A percentile compares a stretch with the other conserved stretches of the same genome.
Conservation (phyloP, 2,113 vertebrate genomes). For the Ptychochromis oligacanthus region DNA sequence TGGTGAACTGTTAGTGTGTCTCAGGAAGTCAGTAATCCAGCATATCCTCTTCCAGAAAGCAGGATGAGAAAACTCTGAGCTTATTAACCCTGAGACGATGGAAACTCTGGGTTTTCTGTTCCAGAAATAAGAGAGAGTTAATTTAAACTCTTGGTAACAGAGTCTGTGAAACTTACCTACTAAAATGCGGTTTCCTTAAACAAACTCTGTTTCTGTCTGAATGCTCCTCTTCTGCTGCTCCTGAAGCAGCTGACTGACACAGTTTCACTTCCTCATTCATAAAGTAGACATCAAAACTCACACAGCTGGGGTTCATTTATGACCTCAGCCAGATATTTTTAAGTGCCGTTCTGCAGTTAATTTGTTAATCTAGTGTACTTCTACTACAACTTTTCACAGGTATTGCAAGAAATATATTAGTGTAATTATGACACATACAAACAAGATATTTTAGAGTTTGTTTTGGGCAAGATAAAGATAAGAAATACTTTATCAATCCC, state of each 20-base stretch:
- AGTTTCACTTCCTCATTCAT: conserved; percentile 2
- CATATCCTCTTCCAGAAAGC: neutral
- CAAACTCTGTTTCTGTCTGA: neutral
- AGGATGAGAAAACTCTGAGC: neutral
- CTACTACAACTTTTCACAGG: neutral
- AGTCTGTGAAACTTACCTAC: neutral
- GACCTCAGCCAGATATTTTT: neutral
- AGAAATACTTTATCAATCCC: neutral
- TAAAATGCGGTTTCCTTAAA: neutral
- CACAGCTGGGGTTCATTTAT: neutral
- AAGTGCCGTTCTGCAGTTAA: neutral
- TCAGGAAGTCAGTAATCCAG: neutral
- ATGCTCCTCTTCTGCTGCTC: neutral
- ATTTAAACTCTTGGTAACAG: neutral
- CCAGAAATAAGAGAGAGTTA: neutral
- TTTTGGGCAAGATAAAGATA: neutral
- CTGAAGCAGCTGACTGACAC: neutral
- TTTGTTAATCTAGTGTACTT: neutral
- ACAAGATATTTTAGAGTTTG: no score
- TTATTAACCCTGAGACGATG: neutral
- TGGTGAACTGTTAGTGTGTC: neutral
- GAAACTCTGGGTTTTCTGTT: neutral
- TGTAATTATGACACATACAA: no score
- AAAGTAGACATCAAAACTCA: neutral
- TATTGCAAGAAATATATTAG: no score